These are phyloP conservation scores for Julus scandinavius DNA, from an alignment of 2,888 invertebrate species.

Conservation along the genomic window DNA sequence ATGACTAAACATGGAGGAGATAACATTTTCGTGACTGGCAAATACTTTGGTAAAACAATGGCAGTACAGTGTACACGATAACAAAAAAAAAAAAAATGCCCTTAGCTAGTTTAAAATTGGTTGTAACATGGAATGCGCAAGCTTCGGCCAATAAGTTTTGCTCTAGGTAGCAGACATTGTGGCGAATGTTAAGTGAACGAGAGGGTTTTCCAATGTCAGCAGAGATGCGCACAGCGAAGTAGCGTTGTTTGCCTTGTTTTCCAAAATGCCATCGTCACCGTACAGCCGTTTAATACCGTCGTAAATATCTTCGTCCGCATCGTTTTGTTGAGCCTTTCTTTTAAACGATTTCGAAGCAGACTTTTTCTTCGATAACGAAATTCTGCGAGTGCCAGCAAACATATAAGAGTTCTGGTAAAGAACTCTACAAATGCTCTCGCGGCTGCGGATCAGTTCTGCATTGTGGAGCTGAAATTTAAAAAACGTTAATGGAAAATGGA, in stretches of 20 bases:
- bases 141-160: not conserved
- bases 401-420: not conserved
- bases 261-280: slow-evolving; percentile 54
- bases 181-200: not conserved
- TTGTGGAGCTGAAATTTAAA: slow-evolving; percentile 54
- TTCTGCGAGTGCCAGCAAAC: not conserved
- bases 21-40: not conserved
- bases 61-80: not conserved
- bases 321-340: slow-evolving; percentile 55
- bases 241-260: not conserved
- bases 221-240: not conserved
- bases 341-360: slow-evolving; percentile 32
- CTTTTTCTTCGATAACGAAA: not conserved
- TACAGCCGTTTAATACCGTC: slow-evolving; percentile 58
- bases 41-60: not conserved
- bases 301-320: slow-evolving; percentile 57
- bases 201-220: not conserved
- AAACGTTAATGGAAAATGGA: not conserved
- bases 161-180: not conserved
- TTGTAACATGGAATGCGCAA: not conserved
- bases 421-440: slow-evolving; percentile 49
- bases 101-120: not conserved
- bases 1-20: not conserved
- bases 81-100: slow-evolving; percentile 48
- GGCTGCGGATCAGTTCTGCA: slow-evolving; percentile 55